Evolutionary conservation across 2,888 invertebrate species (phyloP), one percentile per base, ranked within the genome.

Genomic region (Troglohyphantes excavatus): DNA sequence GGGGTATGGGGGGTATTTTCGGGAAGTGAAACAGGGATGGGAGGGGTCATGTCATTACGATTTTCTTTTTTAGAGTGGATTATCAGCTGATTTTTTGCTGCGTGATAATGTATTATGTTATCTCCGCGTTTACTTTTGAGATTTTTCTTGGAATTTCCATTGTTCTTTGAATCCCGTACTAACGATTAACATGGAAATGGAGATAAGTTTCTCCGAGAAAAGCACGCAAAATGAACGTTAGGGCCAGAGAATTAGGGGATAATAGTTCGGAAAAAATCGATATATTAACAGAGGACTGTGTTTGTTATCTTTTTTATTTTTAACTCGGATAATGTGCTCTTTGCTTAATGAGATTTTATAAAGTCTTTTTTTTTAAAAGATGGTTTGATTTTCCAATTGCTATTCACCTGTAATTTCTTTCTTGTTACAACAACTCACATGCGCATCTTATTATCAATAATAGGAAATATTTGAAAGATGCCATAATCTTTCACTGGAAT

Each of bases 1-100:
- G 53, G 21, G 9, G 39, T 7, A 5, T 27, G 61, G 19, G 73
- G 73, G 0, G 17, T n/a, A 46, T 72, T 68, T 72, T 26, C 11
- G 26, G 46, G 72, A 43, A 39, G 11, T 46, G 46, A 73, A 46
- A 27, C 27, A 53, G 73, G 73, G 73, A n/a, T 53, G 53, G n/a
- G 53, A n/a, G 5, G n/a, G 53, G 13, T 2, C 53, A 17, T 53
- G 53, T 53, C 17, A 53, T n/a, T n/a, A n/a, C 13, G 5, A 17
- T 53, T 53, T 53, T 53, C 5, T 9, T 13, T 53, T 5, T 17
- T 53, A 53, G 53, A 65, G 13, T 23, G 65, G 23, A 65, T 1
- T 53, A 53, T 53, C n/a, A 17, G 17, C 53, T n/a, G 53, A 53
- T 53, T 13, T n/a, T n/a, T n/a, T n/a, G n/a, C n/a, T n/a, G n/a